A percentile compares a stretch with the other conserved stretches of the same genome.
These are phyloP conservation scores for Sphenopsis melanotis DNA, from an alignment of 2,797 vertebrate species.

Conservation along the genomic window DNA sequence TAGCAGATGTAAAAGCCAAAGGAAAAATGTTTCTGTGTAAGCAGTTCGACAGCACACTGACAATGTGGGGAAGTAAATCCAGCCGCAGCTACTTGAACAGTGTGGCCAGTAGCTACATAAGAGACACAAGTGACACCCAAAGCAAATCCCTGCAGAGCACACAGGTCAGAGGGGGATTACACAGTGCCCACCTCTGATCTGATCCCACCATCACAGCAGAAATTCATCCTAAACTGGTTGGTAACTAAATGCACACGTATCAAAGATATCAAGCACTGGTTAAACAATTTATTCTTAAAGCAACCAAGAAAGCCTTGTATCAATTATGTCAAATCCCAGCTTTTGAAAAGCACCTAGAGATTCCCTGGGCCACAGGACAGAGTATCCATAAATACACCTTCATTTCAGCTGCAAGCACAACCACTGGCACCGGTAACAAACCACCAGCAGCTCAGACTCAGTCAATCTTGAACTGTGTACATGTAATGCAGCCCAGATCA, in stretches of 20 bases:
- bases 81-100: background rate
- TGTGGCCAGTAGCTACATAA: background rate
- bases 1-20: background rate
- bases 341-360: background rate
- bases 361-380: background rate
- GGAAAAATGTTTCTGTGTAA: background rate
- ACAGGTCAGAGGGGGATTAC: background rate
- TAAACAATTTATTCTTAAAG: background rate
- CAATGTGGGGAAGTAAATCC: background rate
- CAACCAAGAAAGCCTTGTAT: background rate
- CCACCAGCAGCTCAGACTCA: background rate
- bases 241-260: background rate
- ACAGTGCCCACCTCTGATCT: rapidly evolving
- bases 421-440: background rate
- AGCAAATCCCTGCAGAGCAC: background rate
- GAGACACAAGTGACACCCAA: background rate
- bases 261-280: background rate
- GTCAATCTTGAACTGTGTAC: rapidly evolving
- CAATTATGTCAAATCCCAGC: background rate
- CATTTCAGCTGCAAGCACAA: background rate
- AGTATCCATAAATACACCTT: background rate
- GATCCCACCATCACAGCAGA: background rate
- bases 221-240: background rate
- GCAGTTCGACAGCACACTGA: background rate
- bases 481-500: background rate